Percentiles rank a stretch among this genome's conserved stretches.
Conservation (phyloP, 1,140 invertebrate species). For the Pseudomyrmex dendroicus region DNA sequence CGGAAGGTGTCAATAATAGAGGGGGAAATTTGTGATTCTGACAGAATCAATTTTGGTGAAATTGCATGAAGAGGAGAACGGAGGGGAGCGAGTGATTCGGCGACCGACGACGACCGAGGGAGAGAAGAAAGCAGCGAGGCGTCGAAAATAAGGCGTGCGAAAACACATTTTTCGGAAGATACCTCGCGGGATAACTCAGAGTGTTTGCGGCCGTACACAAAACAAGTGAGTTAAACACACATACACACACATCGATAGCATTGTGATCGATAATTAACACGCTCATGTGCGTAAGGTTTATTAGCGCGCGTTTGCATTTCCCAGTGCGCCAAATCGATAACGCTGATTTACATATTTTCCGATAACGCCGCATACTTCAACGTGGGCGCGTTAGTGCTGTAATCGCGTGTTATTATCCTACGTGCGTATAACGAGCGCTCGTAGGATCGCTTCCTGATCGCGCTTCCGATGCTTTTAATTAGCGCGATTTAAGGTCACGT, state of each 20-base stretch:
- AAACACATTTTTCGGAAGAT: not conserved
- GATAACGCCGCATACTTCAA: conserved; percentile 69
- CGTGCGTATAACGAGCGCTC: conserved; percentile 12
- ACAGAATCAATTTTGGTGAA: conserved; percentile 2
- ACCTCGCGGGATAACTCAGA: not conserved
- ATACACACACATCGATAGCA: not conserved
- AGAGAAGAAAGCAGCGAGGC: too few relatives aligned
- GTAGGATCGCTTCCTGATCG: conserved; percentile 16
- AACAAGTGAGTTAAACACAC: conserved; percentile 29
- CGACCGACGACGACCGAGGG: not conserved
- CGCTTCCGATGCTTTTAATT: conserved; percentile 44
- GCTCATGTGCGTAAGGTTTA: conserved; percentile 17
- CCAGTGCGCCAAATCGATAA: conserved; percentile 60
- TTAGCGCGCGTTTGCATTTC: conserved; percentile 37
- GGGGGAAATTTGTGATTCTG: conserved; percentile 3
- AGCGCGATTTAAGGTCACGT: conserved; percentile 29
- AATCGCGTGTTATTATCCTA: conserved; percentile 69
- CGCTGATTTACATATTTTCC: conserved; percentile 72
- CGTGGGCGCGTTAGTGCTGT: conserved; percentile 49
- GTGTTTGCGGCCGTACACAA: not conserved
- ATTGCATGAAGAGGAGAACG: conserved; percentile 11
- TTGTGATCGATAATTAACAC: conserved; percentile 58
- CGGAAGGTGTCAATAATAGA: conserved; percentile 19
- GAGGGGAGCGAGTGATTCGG: not conserved
- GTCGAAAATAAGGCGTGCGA: not conserved